These are phyloP conservation scores for Drosophila nigricruria DNA, from an alignment of 2,888 invertebrate genomes.

Conservation along the genomic window DNA sequence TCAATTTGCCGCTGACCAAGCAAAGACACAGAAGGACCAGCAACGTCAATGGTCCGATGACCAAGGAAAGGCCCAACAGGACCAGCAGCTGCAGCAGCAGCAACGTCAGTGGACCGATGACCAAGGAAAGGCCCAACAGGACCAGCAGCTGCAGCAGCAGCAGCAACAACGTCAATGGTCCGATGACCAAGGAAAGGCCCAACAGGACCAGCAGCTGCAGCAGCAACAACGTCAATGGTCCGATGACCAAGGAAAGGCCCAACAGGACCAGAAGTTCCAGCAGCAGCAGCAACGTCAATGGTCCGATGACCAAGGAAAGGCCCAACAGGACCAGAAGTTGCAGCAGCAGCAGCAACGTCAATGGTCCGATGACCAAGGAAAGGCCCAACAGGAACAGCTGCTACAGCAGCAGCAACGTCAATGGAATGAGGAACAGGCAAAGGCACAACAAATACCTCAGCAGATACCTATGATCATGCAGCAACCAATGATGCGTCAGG, in stretches of 20 bases:
- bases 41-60: too few relatives aligned
- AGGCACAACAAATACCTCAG: slow-evolving; percentile 7
- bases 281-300: too few relatives aligned
- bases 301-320: too few relatives aligned
- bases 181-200: slow-evolving; percentile 11
- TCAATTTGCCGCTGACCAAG: too few relatives aligned
- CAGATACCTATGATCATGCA: not conserved
- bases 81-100: too few relatives aligned
- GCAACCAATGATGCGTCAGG: slow-evolving; percentile 21
- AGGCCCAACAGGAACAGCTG: not conserved
- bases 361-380: slow-evolving; percentile 8
- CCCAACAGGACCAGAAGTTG: not conserved
- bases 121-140: not conserved
- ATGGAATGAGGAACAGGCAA: slow-evolving; percentile 15
- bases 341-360: slow-evolving; percentile 15
- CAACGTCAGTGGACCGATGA: slow-evolving; percentile 12
- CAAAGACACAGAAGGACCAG: too few relatives aligned
- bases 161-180: slow-evolving; percentile 29
- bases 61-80: too few relatives aligned
- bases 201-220: slow-evolving; percentile 2
- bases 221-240: not conserved
- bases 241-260: too few relatives aligned
- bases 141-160: not conserved
- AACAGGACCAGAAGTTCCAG: too few relatives aligned
- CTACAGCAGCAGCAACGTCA: slow-evolving; percentile 14